phyloP scores from a whole-genome alignment of 2,888 invertebrate species.

The Hybos culiciformis region DNA sequence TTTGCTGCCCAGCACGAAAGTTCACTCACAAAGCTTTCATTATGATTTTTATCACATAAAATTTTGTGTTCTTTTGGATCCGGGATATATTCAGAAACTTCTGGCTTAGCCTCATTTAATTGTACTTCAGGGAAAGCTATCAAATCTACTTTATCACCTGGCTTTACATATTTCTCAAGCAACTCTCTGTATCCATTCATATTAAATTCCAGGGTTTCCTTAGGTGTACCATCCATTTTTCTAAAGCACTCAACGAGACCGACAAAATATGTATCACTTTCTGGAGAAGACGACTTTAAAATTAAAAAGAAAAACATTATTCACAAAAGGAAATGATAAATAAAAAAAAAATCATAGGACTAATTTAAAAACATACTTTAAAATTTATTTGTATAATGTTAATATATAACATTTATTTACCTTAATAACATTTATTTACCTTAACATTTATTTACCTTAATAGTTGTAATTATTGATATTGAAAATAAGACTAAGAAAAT shows the following conservation, averaged over 20 bases:
- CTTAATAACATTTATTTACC: too few species aligned
- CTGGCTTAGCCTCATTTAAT: conserved; percentile 23
- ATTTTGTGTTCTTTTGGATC: conserved; percentile 19
- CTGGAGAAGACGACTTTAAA: neutral
- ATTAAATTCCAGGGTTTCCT: conserved; percentile 19
- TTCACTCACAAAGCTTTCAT: conserved; percentile 20
- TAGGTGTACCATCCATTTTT: conserved; percentile 18
- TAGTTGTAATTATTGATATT: too few species aligned
- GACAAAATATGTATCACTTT: conserved; percentile 38
- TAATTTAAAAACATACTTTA: too few species aligned
- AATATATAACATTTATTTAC: too few species aligned
- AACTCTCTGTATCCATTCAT: conserved; percentile 23
- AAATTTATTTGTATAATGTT: too few species aligned
- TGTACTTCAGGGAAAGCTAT: conserved; percentile 65
- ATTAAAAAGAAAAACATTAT: too few species aligned
- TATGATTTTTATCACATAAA: conserved; percentile 26
- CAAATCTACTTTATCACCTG: conserved; percentile 43
- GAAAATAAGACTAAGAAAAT: too few species aligned
- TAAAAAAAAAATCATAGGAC: too few species aligned
- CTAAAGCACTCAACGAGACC: conserved; percentile 47
- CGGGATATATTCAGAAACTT: conserved; percentile 26
- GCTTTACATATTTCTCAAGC: conserved; percentile 15
- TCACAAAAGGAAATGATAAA: too few species aligned
- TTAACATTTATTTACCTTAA: too few species aligned
- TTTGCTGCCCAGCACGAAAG: conserved; percentile 26